Conservation (phyloP, 2,113 vertebrate species). For the Prionailurus viverrinus region DNA sequence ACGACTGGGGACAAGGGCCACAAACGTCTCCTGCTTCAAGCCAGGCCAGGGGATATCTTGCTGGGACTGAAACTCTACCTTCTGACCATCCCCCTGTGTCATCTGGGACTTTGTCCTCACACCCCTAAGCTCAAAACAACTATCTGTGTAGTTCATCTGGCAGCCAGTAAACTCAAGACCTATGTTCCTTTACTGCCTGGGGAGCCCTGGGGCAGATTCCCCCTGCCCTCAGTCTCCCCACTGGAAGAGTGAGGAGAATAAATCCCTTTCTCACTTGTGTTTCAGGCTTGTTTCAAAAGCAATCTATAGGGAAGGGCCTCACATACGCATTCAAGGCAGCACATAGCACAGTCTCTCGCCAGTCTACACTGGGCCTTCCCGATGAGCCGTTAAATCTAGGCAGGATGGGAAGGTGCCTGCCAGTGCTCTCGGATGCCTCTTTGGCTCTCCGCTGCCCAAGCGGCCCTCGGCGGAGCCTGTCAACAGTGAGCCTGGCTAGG, state of each 20-base stretch:
- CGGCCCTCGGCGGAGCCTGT: background rate
- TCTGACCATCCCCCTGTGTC: background rate
- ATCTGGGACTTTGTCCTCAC: background rate
- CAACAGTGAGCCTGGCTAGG: background rate
- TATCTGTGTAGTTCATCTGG: background rate
- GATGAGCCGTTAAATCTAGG: background rate
- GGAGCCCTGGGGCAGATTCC: background rate
- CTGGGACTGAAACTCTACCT: background rate
- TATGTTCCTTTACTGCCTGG: background rate
- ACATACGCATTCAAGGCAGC: background rate
- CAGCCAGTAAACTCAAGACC: background rate
- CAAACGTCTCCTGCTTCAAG: background rate
- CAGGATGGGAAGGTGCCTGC: background rate
- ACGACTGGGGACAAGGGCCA: fast-evolving
- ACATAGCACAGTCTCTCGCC: background rate
- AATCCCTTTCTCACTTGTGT: background rate
- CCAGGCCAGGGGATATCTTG: background rate
- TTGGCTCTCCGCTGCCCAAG: background rate
- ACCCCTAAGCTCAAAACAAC: background rate
- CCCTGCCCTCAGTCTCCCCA: background rate
- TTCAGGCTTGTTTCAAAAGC: background rate
- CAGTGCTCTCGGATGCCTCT: background rate
- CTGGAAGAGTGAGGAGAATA: background rate
- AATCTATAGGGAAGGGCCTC: background rate
- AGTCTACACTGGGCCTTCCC: background rate